Evolutionary conservation across 1,140 invertebrate genomes (phyloP), one percentile per base, ranked within the genome.

Genomic region (Acyrthosiphon pisum): DNA sequence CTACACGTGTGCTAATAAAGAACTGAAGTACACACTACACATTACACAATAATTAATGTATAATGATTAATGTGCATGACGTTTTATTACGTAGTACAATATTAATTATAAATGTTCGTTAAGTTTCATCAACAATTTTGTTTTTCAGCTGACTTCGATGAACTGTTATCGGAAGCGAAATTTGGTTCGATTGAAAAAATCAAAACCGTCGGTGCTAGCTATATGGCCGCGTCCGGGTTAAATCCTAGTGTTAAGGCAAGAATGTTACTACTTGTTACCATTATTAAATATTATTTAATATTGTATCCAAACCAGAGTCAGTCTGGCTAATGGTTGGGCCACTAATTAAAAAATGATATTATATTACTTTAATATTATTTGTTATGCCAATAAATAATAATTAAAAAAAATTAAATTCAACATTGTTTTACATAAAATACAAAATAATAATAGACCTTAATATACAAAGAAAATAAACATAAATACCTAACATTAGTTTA

Each of bases 151-250:
- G 98, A 98, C 96, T 98, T 99, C 96, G 98, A 99, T 95, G 97
- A 99, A 95, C 95, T 99, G 22, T 95, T 99, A 91, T 98, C 98
- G 94, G 98, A 99, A 94, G 96, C 97, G 46, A 96, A 97, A 30
- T 99, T 99, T 95, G 97, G 97, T 37, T 97, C 97, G 91, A 98
- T 99, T 93, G 99, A 99, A 95, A 99, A 99, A 96, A 99, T 99
- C 86, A 99, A 99, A 96, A 99, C 99, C 0, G 98, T 99, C 53
- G 98, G 98, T 53, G 96, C 96, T 56, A 99, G 98, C 20, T 99
- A 99, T 94, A 99, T 99, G 99, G 99, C 99, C 18, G 99, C 99
- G 7, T 98, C 98, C 30, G 99, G 99, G n/a, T 95, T 99, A 1
- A 98, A 94, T 93, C 94, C 94, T 26, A 91, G 90, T 41, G 44